These are phyloP conservation scores for Gymnothorax javanicus DNA, from an alignment of 2,797 vertebrate species.

Conservation along the genomic window DNA sequence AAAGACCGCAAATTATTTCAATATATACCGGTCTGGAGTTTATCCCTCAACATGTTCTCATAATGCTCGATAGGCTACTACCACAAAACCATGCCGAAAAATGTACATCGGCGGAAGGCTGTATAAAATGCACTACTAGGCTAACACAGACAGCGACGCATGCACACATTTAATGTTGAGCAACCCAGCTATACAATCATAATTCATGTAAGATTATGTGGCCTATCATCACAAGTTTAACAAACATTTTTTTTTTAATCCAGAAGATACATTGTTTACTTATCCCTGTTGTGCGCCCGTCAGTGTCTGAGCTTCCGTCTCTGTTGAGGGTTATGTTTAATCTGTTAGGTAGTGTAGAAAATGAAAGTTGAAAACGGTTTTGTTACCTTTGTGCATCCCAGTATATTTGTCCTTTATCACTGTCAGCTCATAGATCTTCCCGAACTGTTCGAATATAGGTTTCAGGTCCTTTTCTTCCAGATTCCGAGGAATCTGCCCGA, in stretches of 20 bases:
- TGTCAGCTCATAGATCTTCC: slow-evolving; percentile 54
- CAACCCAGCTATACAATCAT: background rate
- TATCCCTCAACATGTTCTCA: background rate
- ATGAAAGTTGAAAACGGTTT: background rate
- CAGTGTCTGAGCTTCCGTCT: background rate
- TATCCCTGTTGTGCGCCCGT: background rate
- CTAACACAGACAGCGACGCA: background rate
- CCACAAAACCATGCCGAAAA: background rate
- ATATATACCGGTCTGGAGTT: background rate
- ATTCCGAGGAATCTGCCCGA: slow-evolving; percentile 50
- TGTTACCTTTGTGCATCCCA: slow-evolving; percentile 54
- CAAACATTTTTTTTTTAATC: background rate
- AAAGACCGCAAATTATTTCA: background rate
- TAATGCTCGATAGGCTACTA: background rate
- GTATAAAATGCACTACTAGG: background rate
- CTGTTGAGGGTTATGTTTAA: slow-evolving; percentile 12
- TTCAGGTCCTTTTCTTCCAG: slow-evolving; percentile 53
- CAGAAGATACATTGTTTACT: background rate
- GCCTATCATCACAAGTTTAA: no score
- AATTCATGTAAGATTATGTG: background rate
- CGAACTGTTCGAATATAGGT: slow-evolving; percentile 50
- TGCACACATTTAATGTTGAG: slow-evolving; percentile 1
- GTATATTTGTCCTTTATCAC: slow-evolving; percentile 57
- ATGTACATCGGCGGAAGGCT: background rate
- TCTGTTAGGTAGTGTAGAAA: background rate